Evolutionary conservation across 2,797 vertebrate species (phyloP).

Genomic region (Sphenodon punctatus): DNA sequence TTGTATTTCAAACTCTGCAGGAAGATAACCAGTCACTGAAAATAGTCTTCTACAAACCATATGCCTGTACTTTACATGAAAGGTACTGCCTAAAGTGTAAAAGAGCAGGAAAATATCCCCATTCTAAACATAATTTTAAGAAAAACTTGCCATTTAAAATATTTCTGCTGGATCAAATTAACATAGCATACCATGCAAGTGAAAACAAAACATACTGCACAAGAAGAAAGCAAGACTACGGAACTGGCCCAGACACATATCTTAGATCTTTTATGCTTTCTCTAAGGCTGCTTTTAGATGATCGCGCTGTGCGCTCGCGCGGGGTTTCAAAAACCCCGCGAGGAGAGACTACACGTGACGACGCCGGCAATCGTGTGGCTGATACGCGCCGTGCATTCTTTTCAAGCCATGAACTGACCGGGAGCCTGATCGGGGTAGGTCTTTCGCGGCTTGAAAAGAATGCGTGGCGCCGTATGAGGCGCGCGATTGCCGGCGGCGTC

Average conservation of each 20-base stretch:
- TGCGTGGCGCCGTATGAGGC: too few relatives aligned
- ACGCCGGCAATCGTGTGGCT: too few relatives aligned
- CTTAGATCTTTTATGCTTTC: slow-evolving; percentile 46
- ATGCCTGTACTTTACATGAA: slow-evolving; percentile 3
- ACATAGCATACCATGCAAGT: accelerated
- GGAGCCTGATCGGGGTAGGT: too few relatives aligned
- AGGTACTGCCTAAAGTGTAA: not conserved
- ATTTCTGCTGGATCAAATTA: not conserved
- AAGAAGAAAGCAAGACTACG: not conserved
- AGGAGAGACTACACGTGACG: too few relatives aligned
- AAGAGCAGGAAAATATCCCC: not conserved
- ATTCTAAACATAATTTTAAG: not conserved
- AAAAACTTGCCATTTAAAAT: not conserved
- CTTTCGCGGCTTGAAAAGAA: too few relatives aligned
- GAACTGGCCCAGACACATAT: slow-evolving; percentile 12
- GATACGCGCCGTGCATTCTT: too few relatives aligned
- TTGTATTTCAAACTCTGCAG: not conserved
- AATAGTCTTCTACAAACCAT: not conserved
- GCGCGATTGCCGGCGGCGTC: too few relatives aligned
- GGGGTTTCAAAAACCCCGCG: too few relatives aligned
- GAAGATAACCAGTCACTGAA: not conserved
- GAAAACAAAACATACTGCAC: not conserved
- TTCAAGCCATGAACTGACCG: too few relatives aligned
- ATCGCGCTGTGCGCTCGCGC: too few relatives aligned
- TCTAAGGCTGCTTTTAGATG: too few relatives aligned